phyloP scores from a whole-genome alignment of 2,888 invertebrate genomes.

The Phortica magna region DNA sequence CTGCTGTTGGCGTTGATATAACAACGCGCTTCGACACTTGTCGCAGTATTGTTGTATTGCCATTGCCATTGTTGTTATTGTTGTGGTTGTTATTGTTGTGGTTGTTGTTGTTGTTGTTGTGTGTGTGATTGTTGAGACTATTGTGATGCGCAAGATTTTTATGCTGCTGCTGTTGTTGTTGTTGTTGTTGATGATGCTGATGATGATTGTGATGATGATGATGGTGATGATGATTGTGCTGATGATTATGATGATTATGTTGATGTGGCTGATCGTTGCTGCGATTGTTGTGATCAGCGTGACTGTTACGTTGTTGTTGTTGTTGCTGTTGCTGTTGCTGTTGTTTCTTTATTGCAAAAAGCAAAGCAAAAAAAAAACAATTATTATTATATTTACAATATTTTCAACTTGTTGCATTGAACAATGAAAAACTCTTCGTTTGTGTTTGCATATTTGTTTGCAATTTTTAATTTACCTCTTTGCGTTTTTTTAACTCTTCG shows the following conservation, averaged over 20 bases:
- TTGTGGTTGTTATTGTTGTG: not conserved
- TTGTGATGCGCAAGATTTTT: slow-evolving; percentile 38
- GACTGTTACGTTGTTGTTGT: slow-evolving; percentile 15
- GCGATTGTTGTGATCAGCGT: slow-evolving; percentile 33
- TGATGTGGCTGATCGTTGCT: slow-evolving; percentile 34
- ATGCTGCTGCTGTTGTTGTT: slow-evolving; percentile 24
- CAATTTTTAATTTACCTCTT: slow-evolving; percentile 80
- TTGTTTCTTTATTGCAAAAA: slow-evolving; percentile 39
- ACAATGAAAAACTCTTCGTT: not conserved
- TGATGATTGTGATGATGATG: not conserved
- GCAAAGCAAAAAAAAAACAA: not conserved
- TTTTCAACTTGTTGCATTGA: not conserved
- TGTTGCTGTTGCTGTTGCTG: slow-evolving; percentile 29
- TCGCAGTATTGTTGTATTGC: slow-evolving; percentile 26
- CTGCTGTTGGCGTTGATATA: slow-evolving; percentile 38
- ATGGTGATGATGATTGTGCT: not conserved
- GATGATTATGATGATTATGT: not conserved
- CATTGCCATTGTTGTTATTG: slow-evolving; percentile 31
- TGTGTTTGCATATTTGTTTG: not conserved
- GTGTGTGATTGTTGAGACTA: slow-evolving; percentile 24
- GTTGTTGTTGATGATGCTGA: slow-evolving; percentile 1
- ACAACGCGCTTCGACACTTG: slow-evolving; percentile 26
- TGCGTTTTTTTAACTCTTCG: slow-evolving; percentile 84
- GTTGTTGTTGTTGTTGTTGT: slow-evolving; percentile 11
- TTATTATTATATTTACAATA: slow-evolving; percentile 6